Evolutionary conservation across 2,797 vertebrate genomes (phyloP).

Genomic region (Nasua narica): DNA sequence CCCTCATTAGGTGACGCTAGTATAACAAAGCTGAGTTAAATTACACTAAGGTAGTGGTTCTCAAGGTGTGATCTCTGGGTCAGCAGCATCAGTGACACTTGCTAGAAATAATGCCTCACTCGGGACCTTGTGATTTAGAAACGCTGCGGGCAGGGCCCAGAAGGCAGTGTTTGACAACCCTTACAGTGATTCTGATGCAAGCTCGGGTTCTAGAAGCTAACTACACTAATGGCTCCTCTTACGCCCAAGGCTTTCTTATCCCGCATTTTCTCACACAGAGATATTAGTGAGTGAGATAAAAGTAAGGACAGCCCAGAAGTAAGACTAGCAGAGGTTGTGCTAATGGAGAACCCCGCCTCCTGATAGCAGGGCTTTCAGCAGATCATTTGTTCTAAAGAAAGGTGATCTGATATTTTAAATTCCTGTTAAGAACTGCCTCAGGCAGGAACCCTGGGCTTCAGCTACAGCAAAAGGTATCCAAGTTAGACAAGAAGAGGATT

Average conservation of each 20-base stretch:
- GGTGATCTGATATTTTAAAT: background rate
- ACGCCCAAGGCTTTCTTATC: background rate
- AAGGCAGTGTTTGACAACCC: background rate
- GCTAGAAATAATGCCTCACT: background rate
- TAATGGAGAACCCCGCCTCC: background rate
- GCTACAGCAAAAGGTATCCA: background rate
- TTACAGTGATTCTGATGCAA: background rate
- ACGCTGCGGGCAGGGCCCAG: background rate
- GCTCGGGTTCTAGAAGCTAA: background rate
- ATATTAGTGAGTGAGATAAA: background rate
- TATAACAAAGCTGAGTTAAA: background rate
- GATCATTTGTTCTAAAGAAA: conserved; percentile 21
- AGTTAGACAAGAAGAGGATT: background rate
- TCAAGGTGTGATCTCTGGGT: background rate
- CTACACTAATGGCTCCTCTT: background rate
- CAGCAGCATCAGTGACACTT: background rate
- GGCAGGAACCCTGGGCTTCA: background rate
- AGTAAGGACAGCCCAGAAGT: background rate
- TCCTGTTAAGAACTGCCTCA: background rate
- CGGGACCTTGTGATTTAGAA: background rate
- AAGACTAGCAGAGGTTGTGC: background rate
- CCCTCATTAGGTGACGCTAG: background rate
- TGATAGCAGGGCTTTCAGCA: background rate
- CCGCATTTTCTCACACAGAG: background rate
- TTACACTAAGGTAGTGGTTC: background rate